Evolutionary conservation across 2,113 vertebrate genomes (phyloP), one percentile per base, ranked within the genome.

Genomic region (Asarcornis scutulata): DNA sequence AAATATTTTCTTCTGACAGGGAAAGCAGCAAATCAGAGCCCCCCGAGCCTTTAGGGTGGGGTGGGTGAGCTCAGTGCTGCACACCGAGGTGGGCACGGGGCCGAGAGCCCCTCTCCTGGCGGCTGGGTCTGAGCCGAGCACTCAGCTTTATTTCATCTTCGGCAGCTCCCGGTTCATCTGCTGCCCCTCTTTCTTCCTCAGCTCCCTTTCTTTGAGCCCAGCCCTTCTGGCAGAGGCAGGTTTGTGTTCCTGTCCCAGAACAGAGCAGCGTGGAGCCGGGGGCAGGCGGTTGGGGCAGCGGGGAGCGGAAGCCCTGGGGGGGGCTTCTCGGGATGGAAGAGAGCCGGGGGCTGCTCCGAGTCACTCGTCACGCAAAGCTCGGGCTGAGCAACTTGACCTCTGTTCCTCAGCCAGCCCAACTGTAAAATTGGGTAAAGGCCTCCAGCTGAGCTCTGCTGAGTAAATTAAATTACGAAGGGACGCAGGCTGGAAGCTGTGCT

Each of bases 61-160:
- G 56, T 1, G 21, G 55, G 27, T 32, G 17, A 32, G 22, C 13
- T 15, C 8, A 12, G n/a, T 5, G 2, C n/a, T 6, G 5, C 5
- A 2, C 10, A 25, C 66, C 4, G 9, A 46, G 46, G 18, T 46
- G 46, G 46, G 46, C 1, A 7, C 18, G 42, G 34, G 12, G 1
- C 53, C 12, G 17, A 12, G 58, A 9, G 34, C 36, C 5, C 21
- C 36, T 29, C 13, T 40, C 18, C 53, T 16, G 4, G 2, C 1
- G n/a, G 18, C 1, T 16, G 34, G 31, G 25, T 34, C 40, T 2
- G 42, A 14, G 3, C 13, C 0, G 9, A 42, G 40, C 4, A 2
- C 32, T 60, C 9, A 1, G 53, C 13, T 1, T 25, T 8, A 7
- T 46, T 74, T 74, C 17, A 18, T 53, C 62, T 75, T 11, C 38